Percentiles rank a stretch among this genome's conserved stretches.
phyloP scores from a whole-genome alignment of 2,888 invertebrate genomes.

The Osedax fenrisi region DNA sequence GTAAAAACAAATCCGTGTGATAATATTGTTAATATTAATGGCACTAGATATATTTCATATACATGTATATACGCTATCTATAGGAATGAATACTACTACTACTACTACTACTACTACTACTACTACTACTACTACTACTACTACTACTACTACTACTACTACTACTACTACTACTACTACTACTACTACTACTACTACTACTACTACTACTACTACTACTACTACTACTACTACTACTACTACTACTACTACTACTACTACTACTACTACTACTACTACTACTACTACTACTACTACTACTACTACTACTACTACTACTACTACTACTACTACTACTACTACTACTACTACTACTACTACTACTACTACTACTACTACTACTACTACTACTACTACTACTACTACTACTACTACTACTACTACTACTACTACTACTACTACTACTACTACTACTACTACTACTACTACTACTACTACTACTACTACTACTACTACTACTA shows the following conservation, averaged over 20 bases:
- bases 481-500: background rate
- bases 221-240: background rate
- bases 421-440: too few relatives aligned
- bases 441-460: too few relatives aligned
- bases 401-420: background rate
- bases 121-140: background rate
- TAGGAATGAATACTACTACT: conserved; percentile 2
- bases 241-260: background rate
- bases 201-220: conserved; percentile 6
- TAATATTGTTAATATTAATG: too few relatives aligned
- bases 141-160: background rate
- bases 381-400: conserved; percentile 2
- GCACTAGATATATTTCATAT: too few relatives aligned
- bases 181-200: conserved; percentile 2
- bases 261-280: conserved; percentile 5
- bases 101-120: background rate
- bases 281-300: conserved; percentile 10
- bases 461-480: background rate
- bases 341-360: too few relatives aligned
- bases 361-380: too few relatives aligned
- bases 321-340: too few relatives aligned
- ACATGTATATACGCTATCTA: too few relatives aligned
- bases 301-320: conserved; percentile 6
- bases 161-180: background rate
- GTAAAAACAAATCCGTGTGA: too few relatives aligned